phyloP scores from a whole-genome alignment of 2,888 invertebrate species.

The Sicus ferrugineus region DNA sequence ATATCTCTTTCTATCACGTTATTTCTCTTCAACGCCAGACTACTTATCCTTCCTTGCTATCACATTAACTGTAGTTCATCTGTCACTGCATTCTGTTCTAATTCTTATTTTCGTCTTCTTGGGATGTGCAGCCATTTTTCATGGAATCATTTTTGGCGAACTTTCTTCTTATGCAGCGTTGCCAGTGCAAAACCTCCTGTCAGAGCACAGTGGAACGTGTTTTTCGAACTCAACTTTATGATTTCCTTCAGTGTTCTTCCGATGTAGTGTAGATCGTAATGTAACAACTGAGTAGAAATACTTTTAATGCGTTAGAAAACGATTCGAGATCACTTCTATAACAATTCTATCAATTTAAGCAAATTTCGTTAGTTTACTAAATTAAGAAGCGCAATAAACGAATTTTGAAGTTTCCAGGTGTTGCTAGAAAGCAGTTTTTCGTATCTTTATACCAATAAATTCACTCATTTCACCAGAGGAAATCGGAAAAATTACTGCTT shows the following conservation, averaged over 20 bases:
- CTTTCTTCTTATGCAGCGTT: neutral
- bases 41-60: too few relatives aligned
- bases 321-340: neutral
- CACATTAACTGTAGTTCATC: neutral
- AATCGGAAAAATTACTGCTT: neutral
- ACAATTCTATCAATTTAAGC: neutral
- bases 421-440: neutral
- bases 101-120: too few relatives aligned
- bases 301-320: neutral
- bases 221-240: neutral
- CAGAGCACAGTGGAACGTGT: neutral
- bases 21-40: too few relatives aligned
- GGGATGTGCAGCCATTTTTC: neutral
- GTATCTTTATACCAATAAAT: neutral
- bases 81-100: too few relatives aligned
- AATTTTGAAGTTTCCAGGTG: slow-evolving; percentile 3
- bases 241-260: neutral
- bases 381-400: neutral
- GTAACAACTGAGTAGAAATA: neutral
- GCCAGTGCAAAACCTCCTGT: neutral
- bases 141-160: slow-evolving; percentile 21
- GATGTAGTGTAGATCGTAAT: too few relatives aligned
- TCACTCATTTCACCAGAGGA: neutral
- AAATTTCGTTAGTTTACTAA: neutral
- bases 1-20: too few relatives aligned